phyloP scores from a whole-genome alignment of 2,888 invertebrate genomes.

The Thumatha senex region DNA sequence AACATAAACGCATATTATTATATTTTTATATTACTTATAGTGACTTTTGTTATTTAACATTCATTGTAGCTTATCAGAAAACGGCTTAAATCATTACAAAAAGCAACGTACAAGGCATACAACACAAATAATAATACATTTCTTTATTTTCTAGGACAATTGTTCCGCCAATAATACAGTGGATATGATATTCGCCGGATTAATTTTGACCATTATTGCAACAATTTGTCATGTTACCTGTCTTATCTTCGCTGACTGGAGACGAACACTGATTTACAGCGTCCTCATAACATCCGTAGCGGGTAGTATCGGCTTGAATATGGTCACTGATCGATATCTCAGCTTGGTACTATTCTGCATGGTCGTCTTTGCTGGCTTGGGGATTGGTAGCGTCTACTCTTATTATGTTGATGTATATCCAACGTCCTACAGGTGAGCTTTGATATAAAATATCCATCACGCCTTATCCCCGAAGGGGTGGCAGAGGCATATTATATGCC shows the following conservation, averaged over 20 bases:
- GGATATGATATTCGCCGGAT: conserved; percentile 79
- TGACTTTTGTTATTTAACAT: no score
- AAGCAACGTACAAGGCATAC: neutral
- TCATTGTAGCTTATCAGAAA: neutral
- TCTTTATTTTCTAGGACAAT: conserved; percentile 22
- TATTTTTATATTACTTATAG: no score
- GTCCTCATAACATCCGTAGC: conserved; percentile 68
- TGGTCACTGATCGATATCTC: conserved; percentile 36
- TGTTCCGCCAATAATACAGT: conserved; percentile 72
- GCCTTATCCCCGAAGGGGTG: no score
- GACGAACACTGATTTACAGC: conserved; percentile 64
- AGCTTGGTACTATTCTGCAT: conserved; percentile 31
- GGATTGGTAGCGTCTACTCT: conserved; percentile 33
- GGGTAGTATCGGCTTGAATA: conserved; percentile 72
- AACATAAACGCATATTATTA: no score
- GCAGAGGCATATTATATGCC: no score
- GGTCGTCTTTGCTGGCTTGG: conserved; percentile 31
- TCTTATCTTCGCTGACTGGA: conserved; percentile 69
- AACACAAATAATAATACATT: no score
- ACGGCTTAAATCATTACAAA: neutral
- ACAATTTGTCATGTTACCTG: conserved; percentile 72
- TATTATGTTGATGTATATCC: conserved; percentile 44
- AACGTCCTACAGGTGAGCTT: conserved; percentile 35
- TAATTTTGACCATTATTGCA: conserved; percentile 81
- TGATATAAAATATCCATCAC: no score